These are phyloP conservation scores for Yponomeuta plumbellus DNA, from an alignment of 2,888 invertebrate species.

Conservation along the genomic window DNA sequence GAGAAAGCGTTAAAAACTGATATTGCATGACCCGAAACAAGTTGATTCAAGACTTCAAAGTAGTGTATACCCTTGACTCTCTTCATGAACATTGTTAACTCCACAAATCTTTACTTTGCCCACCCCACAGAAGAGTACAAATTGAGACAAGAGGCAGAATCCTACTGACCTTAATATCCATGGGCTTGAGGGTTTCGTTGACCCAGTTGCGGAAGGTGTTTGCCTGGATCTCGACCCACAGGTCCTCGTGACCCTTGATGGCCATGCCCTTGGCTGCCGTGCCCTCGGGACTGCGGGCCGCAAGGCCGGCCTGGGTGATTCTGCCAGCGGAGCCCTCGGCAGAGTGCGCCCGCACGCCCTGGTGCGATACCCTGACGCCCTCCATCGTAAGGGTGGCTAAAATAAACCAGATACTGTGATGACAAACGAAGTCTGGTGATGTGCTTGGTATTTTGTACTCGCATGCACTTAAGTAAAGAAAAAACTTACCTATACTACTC, in stretches of 20 bases:
- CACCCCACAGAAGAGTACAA: too few relatives aligned
- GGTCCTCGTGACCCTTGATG: slow-evolving; percentile 94
- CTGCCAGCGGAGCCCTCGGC: slow-evolving; percentile 77
- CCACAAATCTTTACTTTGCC: too few relatives aligned
- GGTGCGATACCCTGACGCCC: slow-evolving; percentile 76
- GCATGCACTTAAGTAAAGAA: too few relatives aligned
- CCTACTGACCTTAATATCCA: slow-evolving; percentile 78
- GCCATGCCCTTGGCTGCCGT: slow-evolving; percentile 97
- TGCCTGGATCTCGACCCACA: slow-evolving; percentile 97
- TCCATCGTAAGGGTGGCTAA: slow-evolving; percentile 43
- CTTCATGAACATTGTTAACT: too few relatives aligned
- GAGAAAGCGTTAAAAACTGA: too few relatives aligned
- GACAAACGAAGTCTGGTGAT: too few relatives aligned
- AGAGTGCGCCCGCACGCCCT: slow-evolving; percentile 75
- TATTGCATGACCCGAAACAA: too few relatives aligned
- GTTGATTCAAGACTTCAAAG: too few relatives aligned
- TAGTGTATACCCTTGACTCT: too few relatives aligned
- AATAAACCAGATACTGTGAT: too few relatives aligned
- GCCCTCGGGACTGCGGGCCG: slow-evolving; percentile 92
- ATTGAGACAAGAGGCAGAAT: too few relatives aligned
- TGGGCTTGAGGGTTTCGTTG: slow-evolving; percentile 90
- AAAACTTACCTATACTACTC: slow-evolving; percentile 22
- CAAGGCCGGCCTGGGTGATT: slow-evolving; percentile 85
- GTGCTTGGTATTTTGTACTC: too few relatives aligned
- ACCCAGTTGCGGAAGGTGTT: slow-evolving; percentile 99